phyloP scores from a whole-genome alignment of 2,797 vertebrate species.

The Peromyscus attwateri region DNA sequence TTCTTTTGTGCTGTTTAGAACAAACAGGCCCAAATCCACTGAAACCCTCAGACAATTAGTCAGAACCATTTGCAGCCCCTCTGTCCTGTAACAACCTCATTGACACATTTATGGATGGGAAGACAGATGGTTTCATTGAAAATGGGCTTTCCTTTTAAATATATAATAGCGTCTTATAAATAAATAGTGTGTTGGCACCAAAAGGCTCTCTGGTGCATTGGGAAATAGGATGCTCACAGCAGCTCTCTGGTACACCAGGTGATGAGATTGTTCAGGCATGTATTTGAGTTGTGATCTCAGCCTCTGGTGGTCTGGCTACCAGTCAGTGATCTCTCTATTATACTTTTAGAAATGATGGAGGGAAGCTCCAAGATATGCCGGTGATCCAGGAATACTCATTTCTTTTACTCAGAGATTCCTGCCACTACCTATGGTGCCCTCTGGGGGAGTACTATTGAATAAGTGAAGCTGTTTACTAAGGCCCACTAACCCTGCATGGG shows the following conservation, averaged over 20 bases:
- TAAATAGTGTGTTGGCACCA: conserved; percentile 52
- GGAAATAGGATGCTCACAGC: neutral
- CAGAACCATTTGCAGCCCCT: conserved; percentile 40
- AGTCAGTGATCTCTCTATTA: neutral
- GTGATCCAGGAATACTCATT: neutral
- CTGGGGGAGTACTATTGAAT: neutral
- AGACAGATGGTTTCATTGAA: conserved; percentile 71
- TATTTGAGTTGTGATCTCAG: neutral
- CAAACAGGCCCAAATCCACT: conserved; percentile 1
- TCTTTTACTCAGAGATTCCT: neutral
- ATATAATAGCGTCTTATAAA: conserved; percentile 68
- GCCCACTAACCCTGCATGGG: neutral
- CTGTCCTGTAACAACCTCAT: conserved; percentile 56
- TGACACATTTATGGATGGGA: conserved; percentile 43
- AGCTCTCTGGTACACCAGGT: conserved; percentile 33
- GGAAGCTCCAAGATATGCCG: neutral
- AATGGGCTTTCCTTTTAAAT: conserved; percentile 67
- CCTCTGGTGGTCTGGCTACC: neutral
- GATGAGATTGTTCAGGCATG: neutral
- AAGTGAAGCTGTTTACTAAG: conserved; percentile 16
- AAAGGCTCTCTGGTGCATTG: neutral
- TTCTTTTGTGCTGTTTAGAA: conserved; percentile 43
- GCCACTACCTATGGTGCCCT: neutral
- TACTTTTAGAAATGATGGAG: neutral
- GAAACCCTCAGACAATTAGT: conserved; percentile 62